phyloP scores from a whole-genome alignment of 2,113 vertebrate genomes.

The Siniperca knerii region DNA sequence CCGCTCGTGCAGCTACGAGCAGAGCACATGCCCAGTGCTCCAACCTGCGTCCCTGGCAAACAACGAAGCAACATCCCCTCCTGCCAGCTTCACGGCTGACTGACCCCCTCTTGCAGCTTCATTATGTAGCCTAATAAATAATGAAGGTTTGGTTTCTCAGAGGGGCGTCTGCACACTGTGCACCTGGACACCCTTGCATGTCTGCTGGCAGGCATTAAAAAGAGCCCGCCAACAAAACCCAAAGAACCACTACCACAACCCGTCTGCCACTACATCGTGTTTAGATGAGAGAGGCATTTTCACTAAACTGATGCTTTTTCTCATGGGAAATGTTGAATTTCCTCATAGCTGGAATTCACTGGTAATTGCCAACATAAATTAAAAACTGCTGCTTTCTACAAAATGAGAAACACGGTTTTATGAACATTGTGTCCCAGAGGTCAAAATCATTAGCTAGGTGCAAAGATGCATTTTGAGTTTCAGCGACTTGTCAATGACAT shows the following conservation, averaged over 20 bases:
- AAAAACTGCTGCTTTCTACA: not conserved
- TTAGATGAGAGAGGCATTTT: conserved; percentile 48
- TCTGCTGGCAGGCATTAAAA: conserved; percentile 56
- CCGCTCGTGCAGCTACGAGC: conserved; percentile 60
- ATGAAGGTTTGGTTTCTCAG: conserved; percentile 74
- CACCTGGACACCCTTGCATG: conserved; percentile 68
- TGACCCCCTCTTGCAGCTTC: conserved; percentile 56
- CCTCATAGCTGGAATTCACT: conserved; percentile 17
- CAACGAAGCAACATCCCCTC: conserved; percentile 57
- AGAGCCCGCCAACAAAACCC: conserved; percentile 41
- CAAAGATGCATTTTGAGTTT: conserved; percentile 1
- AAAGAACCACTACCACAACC: conserved; percentile 44
- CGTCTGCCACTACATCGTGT: conserved; percentile 41
- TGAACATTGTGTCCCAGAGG: not conserved
- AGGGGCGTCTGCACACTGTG: conserved; percentile 56
- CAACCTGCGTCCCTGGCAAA: conserved; percentile 66
- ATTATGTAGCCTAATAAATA: conserved; percentile 79
- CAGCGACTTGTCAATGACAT: not conserved
- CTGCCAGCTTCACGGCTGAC: conserved; percentile 69
- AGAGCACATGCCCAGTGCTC: conserved; percentile 35
- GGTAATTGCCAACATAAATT: not conserved
- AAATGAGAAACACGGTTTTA: conserved; percentile 1
- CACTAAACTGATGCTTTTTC: conserved; percentile 27
- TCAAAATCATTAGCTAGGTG: not conserved
- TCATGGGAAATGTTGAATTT: conserved; percentile 28